Base-by-base conservation (phyloP, 2,888 invertebrate genomes). In the Polymixis lichenea region DNA sequence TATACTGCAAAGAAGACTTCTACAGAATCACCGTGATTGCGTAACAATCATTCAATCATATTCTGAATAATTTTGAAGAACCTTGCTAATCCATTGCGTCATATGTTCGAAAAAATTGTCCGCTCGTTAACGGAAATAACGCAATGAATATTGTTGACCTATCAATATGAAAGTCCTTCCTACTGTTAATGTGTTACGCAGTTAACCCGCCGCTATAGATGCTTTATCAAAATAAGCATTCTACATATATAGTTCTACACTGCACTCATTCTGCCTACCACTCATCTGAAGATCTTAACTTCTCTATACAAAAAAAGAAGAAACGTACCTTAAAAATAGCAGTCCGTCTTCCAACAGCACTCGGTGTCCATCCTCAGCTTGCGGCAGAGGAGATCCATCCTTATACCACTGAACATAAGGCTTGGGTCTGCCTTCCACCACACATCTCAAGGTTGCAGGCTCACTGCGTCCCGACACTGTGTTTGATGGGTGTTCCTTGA, bases 401-500 rank as follows among this genome's bases (percentile, higher is more conserved):
- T 98, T 98, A 97, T 98, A 99, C 99, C 99, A 99, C 89, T 98
- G 98, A 90, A 99, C 99, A 82, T 97, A 97, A 19, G 99, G 99
- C 89, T 98, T 98, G 7, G 99, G 99, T 89, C 98, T 97, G 71
- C 99, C 99, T 95, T 99, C 99, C 9, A 99, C 99, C 92, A 99
- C 99, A 95, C 99, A 99, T 96, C 99, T 99, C 89, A 99, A 97
- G 70, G 99, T 99, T 71, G 99, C 99, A 46, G 99, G 99, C 91
- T 99, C 99, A 94, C 99, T 99, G 94, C 99, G 98, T 77, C 99
- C 99, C 67, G 99, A 99, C 84, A 99, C 98, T 90, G 99, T 98
- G 97, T 99, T 99, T 81, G 99, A 98, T 66, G 99, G 99, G 95
- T 99, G 99, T 94, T 99, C 99, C 88, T 98, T 98, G 96, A 99